A percentile compares a stretch with the other conserved stretches of the same genome.
Conservation (phyloP, 2,113 vertebrate species). For the Pterocles gutturalis region DNA sequence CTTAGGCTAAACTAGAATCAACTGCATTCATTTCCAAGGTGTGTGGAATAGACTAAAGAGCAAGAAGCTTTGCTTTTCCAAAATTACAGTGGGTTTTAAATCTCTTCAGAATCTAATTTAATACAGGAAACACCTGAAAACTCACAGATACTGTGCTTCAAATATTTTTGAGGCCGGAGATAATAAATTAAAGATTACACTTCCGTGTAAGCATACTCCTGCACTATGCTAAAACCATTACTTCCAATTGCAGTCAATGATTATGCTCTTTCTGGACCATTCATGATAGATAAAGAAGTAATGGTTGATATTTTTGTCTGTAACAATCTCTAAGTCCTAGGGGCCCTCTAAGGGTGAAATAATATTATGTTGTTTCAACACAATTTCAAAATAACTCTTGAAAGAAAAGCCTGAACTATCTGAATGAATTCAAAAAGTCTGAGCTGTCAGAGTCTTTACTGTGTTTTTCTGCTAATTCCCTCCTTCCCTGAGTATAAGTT, state of each 20-base stretch:
- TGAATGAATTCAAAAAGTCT: neutral
- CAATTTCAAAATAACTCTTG: neutral
- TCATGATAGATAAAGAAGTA: neutral
- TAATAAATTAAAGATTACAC: neutral
- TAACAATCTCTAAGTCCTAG: neutral
- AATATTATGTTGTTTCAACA: neutral
- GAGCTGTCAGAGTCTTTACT: conserved; percentile 5
- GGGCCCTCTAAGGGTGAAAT: neutral
- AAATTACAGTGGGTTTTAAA: conserved; percentile 41
- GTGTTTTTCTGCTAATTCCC: neutral
- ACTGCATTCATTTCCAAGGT: neutral
- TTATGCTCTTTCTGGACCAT: neutral
- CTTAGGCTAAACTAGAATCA: conserved; percentile 31
- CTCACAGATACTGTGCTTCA: neutral
- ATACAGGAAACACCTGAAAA: neutral
- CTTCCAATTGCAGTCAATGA: neutral
- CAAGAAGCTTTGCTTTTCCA: conserved; percentile 57
- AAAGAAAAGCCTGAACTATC: neutral
- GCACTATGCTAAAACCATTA: neutral
- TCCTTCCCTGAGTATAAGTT: neutral
- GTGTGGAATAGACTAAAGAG: conserved; percentile 14
- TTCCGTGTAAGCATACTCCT: neutral
- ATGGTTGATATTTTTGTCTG: neutral
- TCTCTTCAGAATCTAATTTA: conserved; percentile 36
- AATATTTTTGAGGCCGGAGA: neutral